Conservation (phyloP, 2,113 vertebrate genomes). For the Zapus hudsonius region DNA sequence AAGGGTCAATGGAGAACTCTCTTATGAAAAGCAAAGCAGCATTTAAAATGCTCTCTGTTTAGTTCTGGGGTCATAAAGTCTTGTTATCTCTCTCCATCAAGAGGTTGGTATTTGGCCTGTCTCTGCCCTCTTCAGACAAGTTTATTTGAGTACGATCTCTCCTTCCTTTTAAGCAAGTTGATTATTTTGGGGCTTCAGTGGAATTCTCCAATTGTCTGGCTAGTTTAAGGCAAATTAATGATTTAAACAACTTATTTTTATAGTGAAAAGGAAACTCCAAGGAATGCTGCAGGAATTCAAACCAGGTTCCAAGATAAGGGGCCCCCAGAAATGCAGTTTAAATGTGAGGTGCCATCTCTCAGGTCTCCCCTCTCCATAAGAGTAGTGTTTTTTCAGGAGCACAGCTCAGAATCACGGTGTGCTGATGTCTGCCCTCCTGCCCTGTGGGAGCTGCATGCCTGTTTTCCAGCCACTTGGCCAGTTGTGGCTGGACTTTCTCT, state of each 20-base stretch:
- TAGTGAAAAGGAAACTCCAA: conserved; percentile 49
- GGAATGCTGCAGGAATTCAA: conserved; percentile 45
- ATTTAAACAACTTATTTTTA: conserved; percentile 1
- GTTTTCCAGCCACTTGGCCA: conserved; percentile 39
- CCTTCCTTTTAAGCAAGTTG: conserved; percentile 72
- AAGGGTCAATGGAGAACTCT: conserved; percentile 82
- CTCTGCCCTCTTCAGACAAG: conserved; percentile 78
- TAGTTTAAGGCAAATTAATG: conserved; percentile 69
- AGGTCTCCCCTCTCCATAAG: background rate
- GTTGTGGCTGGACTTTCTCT: conserved; percentile 37
- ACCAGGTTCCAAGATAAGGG: background rate
- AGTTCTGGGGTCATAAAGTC: conserved; percentile 82
- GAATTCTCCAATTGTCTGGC: conserved; percentile 68
- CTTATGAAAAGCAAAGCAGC: conserved; percentile 77
- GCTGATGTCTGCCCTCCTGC: background rate
- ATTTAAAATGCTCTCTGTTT: conserved; percentile 82
- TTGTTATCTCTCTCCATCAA: conserved; percentile 79
- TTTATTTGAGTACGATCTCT: conserved; percentile 81
- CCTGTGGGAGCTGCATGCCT: background rate
- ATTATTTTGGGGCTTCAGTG: conserved; percentile 71
- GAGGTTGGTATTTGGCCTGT: conserved; percentile 81
- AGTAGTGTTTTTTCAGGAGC: conserved; percentile 29
- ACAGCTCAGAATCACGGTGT: background rate
- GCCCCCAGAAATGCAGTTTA: conserved; percentile 28
- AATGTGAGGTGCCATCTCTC: background rate